Base-by-base conservation (phyloP, 2,888 invertebrate species). In the Rotaria magnacalcarata region DNA sequence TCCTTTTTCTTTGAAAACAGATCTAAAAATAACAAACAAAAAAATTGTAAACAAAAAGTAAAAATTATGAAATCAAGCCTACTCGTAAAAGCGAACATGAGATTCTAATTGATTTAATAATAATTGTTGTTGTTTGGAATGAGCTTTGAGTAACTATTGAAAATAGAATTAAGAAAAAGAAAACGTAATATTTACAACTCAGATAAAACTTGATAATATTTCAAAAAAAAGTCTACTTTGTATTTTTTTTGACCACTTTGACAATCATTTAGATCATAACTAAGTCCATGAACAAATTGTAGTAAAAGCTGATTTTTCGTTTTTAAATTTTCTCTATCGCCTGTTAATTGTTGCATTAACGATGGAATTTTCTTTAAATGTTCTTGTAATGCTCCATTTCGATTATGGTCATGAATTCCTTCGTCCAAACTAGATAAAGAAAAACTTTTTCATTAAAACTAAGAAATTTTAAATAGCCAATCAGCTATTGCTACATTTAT, bases 101-200 rank as follows among this genome's bases (percentile, higher is more conserved):
- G 80, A 14, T 47, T 80, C 80, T 2, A 80, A n/a, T 80, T 80
- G 80, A 80, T 80, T 43, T 24, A 80, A 47, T 80, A 80, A 47
- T 47, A 80, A 24, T 80, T 80, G 80, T 47, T 80, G 80, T n/a
- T 80, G 80, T 80, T 80, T 80, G 6, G 80, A 43, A 80, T 80
- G 80, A n/a, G 80, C 43, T 80, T 47, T 43, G 2, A 80, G 80
- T 21, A 80, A 24, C 80, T 80, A n/a, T 80, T 47, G 2, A 19
- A 10, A 11, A 10, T 24, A 1, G 10, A 67, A 67, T 34, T 14
- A 67, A 34, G 5, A 67, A 67, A 67, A 67, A 16, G 34, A 27
- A 8, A 19, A 60, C 3, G 41, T 7, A 34, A 74, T 41, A 19
- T 11, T 47, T 47, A 0, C 11, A 47, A 7, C 0, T 47, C 11